Percentiles rank a stretch among this genome's conserved stretches.
Evolutionary conservation across 2,888 invertebrate species (phyloP).

Genomic region (Cephus rjabovi): DNA sequence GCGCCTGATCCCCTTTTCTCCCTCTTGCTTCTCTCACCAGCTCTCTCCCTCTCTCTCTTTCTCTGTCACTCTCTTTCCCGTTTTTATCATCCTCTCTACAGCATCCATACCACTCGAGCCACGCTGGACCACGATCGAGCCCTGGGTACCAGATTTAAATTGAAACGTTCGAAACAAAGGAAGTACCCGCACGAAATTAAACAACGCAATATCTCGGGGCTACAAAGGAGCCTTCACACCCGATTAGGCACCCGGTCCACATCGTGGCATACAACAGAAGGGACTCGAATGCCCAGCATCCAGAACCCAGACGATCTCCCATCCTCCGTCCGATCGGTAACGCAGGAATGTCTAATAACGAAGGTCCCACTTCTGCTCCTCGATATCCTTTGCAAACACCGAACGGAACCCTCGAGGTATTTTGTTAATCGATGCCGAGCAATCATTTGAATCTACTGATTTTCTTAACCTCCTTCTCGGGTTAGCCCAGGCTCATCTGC

Average conservation of each 20-base stretch:
- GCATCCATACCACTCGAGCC: constrained; percentile 14
- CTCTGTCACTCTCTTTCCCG: constrained; percentile 5
- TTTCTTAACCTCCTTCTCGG: not conserved
- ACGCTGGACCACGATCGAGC: constrained; percentile 9
- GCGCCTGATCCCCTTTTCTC: constrained; percentile 48
- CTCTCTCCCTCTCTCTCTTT: constrained; percentile 5
- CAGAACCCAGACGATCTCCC: not conserved
- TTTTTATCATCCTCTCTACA: not conserved
- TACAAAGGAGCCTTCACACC: constrained; percentile 63
- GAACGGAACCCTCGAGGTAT: not conserved
- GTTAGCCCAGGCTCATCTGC: not conserved
- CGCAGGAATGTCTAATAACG: constrained; percentile 60
- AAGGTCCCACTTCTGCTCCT: constrained; percentile 27
- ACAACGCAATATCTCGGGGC: constrained; percentile 61
- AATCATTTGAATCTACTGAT: not conserved
- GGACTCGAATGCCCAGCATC: constrained; percentile 1
- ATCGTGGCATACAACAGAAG: constrained; percentile 13
- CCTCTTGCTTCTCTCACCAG: constrained; percentile 10
- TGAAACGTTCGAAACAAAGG: constrained; percentile 64
- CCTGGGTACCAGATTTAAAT: constrained; percentile 55
- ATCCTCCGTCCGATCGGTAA: constrained; percentile 31
- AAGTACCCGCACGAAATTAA: constrained; percentile 57
- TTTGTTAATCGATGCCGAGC: not conserved
- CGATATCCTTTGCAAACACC: not conserved
- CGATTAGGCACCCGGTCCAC: constrained; percentile 52